These are phyloP conservation scores for Crocodylus rhombifer DNA, from an alignment of 2,797 vertebrate genomes.

Conservation along the genomic window DNA sequence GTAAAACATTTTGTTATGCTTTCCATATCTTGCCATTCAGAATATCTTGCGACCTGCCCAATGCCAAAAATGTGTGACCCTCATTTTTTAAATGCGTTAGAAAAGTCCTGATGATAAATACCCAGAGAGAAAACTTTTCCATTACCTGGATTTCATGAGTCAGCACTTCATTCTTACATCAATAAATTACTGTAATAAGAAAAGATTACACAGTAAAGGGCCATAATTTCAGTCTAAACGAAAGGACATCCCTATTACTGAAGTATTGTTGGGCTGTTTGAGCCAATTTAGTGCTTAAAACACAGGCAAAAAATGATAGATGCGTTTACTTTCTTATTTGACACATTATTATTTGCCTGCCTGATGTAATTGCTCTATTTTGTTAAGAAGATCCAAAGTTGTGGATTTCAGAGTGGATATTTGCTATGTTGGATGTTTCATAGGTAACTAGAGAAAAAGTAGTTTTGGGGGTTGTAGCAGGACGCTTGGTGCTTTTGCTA, in stretches of 20 bases:
- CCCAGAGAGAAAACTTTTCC: not conserved
- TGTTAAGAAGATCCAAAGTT: not conserved
- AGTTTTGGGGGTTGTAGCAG: too few relatives aligned
- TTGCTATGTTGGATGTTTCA: not conserved
- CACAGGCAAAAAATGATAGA: not conserved
- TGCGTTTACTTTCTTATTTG: not conserved
- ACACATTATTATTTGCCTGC: not conserved
- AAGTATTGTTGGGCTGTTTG: not conserved
- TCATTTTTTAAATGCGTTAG: not conserved
- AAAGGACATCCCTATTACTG: not conserved
- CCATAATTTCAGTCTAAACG: not conserved
- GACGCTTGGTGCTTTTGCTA: too few relatives aligned
- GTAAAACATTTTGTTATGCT: not conserved
- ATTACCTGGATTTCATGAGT: not conserved
- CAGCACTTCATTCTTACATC: not conserved
- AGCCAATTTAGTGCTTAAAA: not conserved
- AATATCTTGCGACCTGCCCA: not conserved
- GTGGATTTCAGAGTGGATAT: not conserved
- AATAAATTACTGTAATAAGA: not conserved
- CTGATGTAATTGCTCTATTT: not conserved
- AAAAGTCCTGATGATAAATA: not conserved
- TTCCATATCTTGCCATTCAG: not conserved
- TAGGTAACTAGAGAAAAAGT: not conserved
- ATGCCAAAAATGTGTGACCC: not conserved
- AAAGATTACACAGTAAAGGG: not conserved